Conservation (phyloP, 2,888 invertebrate species). For the Acleris sparsana region DNA sequence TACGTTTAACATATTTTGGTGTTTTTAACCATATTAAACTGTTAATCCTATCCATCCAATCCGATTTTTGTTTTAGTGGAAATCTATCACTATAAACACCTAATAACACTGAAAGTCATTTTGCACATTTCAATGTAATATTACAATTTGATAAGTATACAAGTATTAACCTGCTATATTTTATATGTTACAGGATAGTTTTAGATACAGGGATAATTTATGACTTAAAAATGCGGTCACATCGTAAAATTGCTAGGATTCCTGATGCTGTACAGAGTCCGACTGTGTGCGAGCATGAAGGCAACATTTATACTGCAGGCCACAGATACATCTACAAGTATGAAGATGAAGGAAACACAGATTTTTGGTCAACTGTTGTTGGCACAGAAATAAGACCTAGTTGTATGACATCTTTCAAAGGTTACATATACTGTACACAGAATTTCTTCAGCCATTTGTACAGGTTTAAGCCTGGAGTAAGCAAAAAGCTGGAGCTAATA, state of each 20-base stretch:
- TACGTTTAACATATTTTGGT: constrained; percentile 6
- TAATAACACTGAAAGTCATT: too few relatives aligned
- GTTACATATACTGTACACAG: constrained; percentile 68
- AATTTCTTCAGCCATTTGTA: constrained; percentile 63
- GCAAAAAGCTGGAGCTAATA: constrained; percentile 51
- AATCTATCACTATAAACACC: too few relatives aligned
- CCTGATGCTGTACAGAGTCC: constrained; percentile 71
- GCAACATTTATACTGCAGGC: constrained; percentile 60
- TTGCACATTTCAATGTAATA: too few relatives aligned
- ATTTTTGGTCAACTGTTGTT: constrained; percentile 55
- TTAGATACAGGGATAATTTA: constrained; percentile 62
- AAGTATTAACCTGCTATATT: too few relatives aligned
- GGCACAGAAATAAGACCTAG: constrained; percentile 55
- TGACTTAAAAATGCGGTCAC: constrained; percentile 60
- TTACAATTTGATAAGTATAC: too few relatives aligned
- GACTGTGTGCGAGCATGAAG: constrained; percentile 61
- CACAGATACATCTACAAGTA: constrained; percentile 64
- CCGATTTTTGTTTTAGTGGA: too few relatives aligned
- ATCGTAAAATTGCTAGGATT: constrained; percentile 57
- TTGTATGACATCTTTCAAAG: constrained; percentile 60
- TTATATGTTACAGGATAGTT: constrained; percentile 60
- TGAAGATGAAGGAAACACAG: constrained; percentile 49
- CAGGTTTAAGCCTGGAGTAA: constrained; percentile 60
- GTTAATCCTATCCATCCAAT: too few relatives aligned
- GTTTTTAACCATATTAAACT: background rate